Percentiles rank a stretch among this genome's conserved stretches.
Evolutionary conservation across 2,888 invertebrate genomes (phyloP).

Genomic region (Drosophila gaucha): DNA sequence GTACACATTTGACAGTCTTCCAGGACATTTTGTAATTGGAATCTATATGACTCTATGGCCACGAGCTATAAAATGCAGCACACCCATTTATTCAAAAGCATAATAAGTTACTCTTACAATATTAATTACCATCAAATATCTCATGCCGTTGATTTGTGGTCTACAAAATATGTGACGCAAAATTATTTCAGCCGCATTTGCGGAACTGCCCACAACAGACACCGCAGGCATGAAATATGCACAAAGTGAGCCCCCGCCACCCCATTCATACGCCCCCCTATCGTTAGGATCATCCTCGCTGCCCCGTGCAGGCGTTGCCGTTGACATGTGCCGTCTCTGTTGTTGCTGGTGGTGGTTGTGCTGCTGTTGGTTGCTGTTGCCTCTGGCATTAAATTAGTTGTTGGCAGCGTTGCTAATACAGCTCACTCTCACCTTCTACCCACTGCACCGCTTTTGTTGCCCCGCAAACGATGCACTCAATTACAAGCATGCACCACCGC

Average conservation of each 20-base stretch:
- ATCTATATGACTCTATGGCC: constrained; percentile 25
- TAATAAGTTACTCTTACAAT: constrained; percentile 72
- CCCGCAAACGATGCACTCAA: constrained; percentile 77
- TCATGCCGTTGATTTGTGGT: constrained; percentile 78
- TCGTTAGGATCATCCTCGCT: constrained; percentile 49
- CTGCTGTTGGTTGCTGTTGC: constrained; percentile 53
- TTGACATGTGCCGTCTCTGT: constrained; percentile 74
- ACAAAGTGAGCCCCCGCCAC: constrained; percentile 14
- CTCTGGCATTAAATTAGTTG: constrained; percentile 79
- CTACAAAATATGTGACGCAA: constrained; percentile 61
- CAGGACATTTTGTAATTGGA: constrained; percentile 42
- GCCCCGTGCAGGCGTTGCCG: constrained; percentile 65
- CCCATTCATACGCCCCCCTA: not conserved
- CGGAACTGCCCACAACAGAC: constrained; percentile 59
- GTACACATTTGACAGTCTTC: constrained; percentile 14
- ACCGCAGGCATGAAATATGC: constrained; percentile 70
- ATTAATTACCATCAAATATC: constrained; percentile 77
- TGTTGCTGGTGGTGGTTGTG: constrained; percentile 43
- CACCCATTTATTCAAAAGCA: constrained; percentile 57
- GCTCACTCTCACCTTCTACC: constrained; percentile 35
- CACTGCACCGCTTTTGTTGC: constrained; percentile 19
- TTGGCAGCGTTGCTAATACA: constrained; percentile 76
- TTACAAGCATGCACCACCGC: constrained; percentile 56
- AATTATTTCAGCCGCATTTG: constrained; percentile 67
- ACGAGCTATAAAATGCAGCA: constrained; percentile 66